A percentile compares a stretch with the other conserved stretches of the same genome.
Conservation (phyloP, 2,888 invertebrate genomes). For the Nomada fabriciana region DNA sequence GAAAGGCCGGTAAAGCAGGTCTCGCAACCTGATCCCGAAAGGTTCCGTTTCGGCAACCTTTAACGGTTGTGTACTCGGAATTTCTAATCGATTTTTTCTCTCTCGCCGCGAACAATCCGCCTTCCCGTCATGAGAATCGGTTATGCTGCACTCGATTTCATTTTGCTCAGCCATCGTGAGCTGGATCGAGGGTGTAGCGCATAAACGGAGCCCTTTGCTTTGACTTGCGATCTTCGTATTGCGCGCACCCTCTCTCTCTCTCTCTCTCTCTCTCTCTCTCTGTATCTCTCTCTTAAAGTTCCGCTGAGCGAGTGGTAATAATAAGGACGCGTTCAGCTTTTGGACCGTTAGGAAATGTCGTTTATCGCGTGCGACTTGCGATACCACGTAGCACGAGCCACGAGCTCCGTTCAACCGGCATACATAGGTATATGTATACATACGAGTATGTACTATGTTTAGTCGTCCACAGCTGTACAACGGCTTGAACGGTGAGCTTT, state of each 20-base stretch:
- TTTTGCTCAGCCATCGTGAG: neutral
- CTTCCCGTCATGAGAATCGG: neutral
- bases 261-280: neutral
- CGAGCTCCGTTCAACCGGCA: slow-evolving; percentile 24
- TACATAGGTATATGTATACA: neutral
- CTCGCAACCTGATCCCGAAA: slow-evolving; percentile 74
- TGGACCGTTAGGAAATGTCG: neutral
- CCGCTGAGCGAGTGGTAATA: neutral
- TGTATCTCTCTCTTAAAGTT: neutral
- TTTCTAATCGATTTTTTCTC: slow-evolving; percentile 76
- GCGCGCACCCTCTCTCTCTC: neutral
- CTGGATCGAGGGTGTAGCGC: too few species aligned
- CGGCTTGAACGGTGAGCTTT: slow-evolving; percentile 43
- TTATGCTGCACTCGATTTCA: slow-evolving; percentile 1
- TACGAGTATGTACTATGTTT: neutral
- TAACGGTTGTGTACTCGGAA: slow-evolving; percentile 81
- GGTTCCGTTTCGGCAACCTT: slow-evolving; percentile 70
- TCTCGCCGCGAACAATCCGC: slow-evolving; percentile 32
- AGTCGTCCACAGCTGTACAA: slow-evolving; percentile 53
- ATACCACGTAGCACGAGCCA: neutral
- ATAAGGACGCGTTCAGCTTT: neutral
- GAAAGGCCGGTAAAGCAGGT: slow-evolving; percentile 82
- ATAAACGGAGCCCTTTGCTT: too few species aligned
- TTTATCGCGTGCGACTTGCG: slow-evolving; percentile 20
- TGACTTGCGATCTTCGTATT: neutral